Conservation (phyloP, 1,140 invertebrate genomes). For the Drosophila watanabei region DNA sequence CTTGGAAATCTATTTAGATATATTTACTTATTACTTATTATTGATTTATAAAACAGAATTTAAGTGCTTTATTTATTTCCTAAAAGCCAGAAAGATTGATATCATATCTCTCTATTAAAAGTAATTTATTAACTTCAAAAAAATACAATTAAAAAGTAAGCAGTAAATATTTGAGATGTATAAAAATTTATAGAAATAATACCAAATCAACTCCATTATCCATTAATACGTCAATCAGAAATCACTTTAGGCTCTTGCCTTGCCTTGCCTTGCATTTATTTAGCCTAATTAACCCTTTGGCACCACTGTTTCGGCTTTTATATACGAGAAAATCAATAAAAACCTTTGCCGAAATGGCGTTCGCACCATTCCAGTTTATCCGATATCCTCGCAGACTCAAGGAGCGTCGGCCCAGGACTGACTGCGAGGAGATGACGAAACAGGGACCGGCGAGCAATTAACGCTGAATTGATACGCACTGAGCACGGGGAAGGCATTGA, state of each 20-base stretch:
- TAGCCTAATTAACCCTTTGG: constrained; percentile 11
- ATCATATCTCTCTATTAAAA: neutral
- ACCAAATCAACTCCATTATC: no score
- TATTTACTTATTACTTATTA: neutral
- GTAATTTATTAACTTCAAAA: neutral
- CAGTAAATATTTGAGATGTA: neutral
- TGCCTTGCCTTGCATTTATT: neutral
- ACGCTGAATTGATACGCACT: constrained; percentile 78
- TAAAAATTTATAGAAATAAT: neutral
- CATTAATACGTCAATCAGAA: neutral
- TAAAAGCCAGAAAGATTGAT: neutral
- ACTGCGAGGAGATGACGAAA: constrained; percentile 7
- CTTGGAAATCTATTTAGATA: no score
- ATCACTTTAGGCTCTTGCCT: neutral
- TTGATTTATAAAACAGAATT: neutral
- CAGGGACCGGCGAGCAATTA: constrained; percentile 67
- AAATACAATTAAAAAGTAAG: neutral
- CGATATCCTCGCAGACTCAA: constrained; percentile 44
- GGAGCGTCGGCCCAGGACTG: constrained; percentile 40
- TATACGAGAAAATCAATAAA: constrained; percentile 51
- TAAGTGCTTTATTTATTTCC: neutral
- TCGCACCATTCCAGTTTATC: constrained; percentile 74
- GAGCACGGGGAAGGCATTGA: constrained; percentile 53
- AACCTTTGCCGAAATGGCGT: constrained; percentile 71
- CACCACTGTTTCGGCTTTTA: constrained; percentile 22